phyloP scores from a whole-genome alignment of 1,140 invertebrate species.

The Nasonia longicornis region DNA sequence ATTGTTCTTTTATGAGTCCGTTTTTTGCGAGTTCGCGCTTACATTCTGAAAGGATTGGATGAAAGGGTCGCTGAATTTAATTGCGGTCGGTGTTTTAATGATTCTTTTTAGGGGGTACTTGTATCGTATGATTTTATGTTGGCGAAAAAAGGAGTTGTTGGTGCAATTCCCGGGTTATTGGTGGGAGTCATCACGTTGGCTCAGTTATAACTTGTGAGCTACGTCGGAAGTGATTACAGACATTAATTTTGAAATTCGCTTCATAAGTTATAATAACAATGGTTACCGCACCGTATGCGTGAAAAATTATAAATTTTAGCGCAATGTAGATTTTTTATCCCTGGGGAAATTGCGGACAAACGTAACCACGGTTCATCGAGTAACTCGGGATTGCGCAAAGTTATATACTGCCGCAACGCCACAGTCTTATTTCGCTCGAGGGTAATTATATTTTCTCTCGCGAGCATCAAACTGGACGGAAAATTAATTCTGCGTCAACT shows the following conservation, averaged over 20 bases:
- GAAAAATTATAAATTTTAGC: too few species aligned
- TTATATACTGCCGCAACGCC: not conserved
- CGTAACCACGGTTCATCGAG: slow-evolving; percentile 1
- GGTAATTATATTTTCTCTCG: too few species aligned
- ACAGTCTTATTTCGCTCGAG: not conserved
- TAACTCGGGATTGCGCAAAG: not conserved
- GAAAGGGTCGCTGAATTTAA: not conserved
- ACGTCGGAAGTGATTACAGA: too few species aligned
- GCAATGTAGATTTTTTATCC: slow-evolving; percentile 4
- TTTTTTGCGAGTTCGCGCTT: not conserved
- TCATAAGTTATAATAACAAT: too few species aligned
- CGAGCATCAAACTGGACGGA: too few species aligned
- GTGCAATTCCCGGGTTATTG: too few species aligned
- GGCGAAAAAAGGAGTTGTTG: too few species aligned
- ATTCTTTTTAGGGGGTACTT: not conserved
- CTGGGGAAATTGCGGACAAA: slow-evolving; percentile 1
- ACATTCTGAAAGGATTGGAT: not conserved
- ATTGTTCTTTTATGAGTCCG: not conserved
- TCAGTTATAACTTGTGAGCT: not conserved
- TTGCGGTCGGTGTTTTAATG: not conserved
- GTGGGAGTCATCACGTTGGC: too few species aligned
- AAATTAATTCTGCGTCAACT: too few species aligned
- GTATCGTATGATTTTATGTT: too few species aligned
- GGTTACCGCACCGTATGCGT: too few species aligned
- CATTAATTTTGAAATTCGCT: too few species aligned